Evolutionary conservation across 1,140 invertebrate species (phyloP).

Genomic region (Calliopsis andreniformis): DNA sequence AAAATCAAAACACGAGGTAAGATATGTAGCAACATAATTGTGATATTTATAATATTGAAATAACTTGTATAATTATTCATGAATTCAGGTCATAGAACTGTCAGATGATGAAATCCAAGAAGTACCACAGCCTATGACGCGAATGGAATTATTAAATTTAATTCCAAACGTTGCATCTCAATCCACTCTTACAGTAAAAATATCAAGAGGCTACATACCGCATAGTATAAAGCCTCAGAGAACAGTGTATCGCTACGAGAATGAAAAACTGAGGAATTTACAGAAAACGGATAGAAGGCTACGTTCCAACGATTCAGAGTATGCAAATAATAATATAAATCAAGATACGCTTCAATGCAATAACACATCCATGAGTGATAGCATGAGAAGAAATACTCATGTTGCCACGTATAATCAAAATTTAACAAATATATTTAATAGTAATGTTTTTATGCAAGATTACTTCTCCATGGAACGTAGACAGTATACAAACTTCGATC

Average conservation of each 20-base stretch:
- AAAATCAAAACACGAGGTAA: slow-evolving; percentile 72
- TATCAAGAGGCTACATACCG: slow-evolving; percentile 72
- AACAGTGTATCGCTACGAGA: slow-evolving; percentile 69
- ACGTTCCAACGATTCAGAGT: background rate
- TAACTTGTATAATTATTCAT: slow-evolving; percentile 27
- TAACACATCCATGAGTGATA: background rate
- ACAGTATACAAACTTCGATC: slow-evolving; percentile 33
- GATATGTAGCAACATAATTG: slow-evolving; percentile 30
- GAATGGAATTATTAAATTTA: slow-evolving; percentile 75
- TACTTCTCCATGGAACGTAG: slow-evolving; percentile 10
- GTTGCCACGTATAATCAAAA: slow-evolving; percentile 22
- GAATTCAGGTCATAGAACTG: slow-evolving; percentile 77
- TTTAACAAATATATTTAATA: background rate
- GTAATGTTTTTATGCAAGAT: slow-evolving; percentile 8
- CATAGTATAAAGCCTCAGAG: slow-evolving; percentile 70
- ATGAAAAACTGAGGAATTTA: slow-evolving; percentile 51
- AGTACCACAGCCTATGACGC: slow-evolving; percentile 68
- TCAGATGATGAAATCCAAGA: slow-evolving; percentile 79
- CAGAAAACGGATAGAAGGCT: slow-evolving; percentile 36
- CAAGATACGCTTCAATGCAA: background rate
- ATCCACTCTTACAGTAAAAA: slow-evolving; percentile 58
- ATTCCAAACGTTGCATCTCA: slow-evolving; percentile 74
- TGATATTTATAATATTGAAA: slow-evolving; percentile 15
- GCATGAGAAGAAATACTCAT: slow-evolving; percentile 5
- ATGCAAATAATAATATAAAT: slow-evolving; percentile 26